Evolutionary conservation across 2,888 invertebrate species (phyloP).

Genomic region (Mesorhabditis belari): DNA sequence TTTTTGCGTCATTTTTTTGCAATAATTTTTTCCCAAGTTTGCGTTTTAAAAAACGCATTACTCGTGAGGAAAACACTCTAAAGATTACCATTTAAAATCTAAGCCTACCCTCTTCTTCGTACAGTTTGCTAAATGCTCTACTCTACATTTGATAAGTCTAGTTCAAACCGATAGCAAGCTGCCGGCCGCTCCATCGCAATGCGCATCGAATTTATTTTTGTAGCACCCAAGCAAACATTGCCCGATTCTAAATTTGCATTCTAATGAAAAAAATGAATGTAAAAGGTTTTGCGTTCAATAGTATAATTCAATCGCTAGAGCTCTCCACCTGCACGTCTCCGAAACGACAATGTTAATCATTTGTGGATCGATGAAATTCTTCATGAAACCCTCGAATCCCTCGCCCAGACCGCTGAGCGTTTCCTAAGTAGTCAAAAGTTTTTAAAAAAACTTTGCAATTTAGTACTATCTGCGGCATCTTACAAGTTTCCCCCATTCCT

Average conservation of each 20-base stretch:
- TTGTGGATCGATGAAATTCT: constrained; percentile 7
- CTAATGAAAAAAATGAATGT: no score
- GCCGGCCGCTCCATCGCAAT: constrained; percentile 10
- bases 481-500: constrained; percentile 3
- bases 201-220: constrained; percentile 7
- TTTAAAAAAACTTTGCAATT: background rate
- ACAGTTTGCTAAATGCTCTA: no score
- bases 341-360: constrained; percentile 2
- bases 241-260: constrained; percentile 3
- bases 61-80: no score
- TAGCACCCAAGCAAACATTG: constrained; percentile 8
- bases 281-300: no score
- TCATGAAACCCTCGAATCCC: constrained; percentile 2
- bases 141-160: no score
- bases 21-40: no score
- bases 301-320: no score
- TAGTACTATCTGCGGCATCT: background rate
- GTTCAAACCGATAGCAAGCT: constrained; percentile 4
- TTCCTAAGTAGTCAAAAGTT: background rate
- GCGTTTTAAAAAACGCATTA: no score
- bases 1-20: no score
- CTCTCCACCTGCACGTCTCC: constrained; percentile 7
- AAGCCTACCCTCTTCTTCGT: no score
- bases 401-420: background rate
- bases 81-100: no score